Evolutionary conservation across 2,888 invertebrate species (phyloP).

Genomic region (Platerodrilus igneus): DNA sequence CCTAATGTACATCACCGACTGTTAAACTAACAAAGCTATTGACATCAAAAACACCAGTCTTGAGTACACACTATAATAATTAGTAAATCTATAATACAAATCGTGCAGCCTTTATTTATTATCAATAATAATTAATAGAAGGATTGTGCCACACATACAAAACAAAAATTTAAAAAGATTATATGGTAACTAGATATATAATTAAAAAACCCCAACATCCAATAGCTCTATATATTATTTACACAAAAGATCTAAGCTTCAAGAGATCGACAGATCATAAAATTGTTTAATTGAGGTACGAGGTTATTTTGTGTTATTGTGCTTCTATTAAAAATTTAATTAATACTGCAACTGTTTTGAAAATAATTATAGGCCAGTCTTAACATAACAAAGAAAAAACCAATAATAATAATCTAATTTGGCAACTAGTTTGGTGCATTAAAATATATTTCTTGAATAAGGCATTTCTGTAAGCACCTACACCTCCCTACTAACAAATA

Average conservation of each 20-base stretch:
- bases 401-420: slow-evolving; percentile 20
- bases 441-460: slow-evolving; percentile 12
- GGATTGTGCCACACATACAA: slow-evolving; percentile 32
- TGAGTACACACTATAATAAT: slow-evolving; percentile 44
- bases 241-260: slow-evolving; percentile 13
- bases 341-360: slow-evolving; percentile 24
- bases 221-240: slow-evolving; percentile 20
- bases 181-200: slow-evolving; percentile 45
- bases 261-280: slow-evolving; percentile 32
- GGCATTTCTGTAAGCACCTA: slow-evolving; percentile 16
- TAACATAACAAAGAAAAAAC: slow-evolving; percentile 16
- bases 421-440: slow-evolving; percentile 20
- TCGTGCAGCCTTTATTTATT: slow-evolving; percentile 48
- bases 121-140: slow-evolving; percentile 41
- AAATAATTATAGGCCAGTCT: slow-evolving; percentile 26
- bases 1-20: no score
- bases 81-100: slow-evolving; percentile 24
- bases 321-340: slow-evolving; percentile 19
- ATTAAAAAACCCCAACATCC: slow-evolving; percentile 39
- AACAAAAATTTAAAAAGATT: slow-evolving; percentile 18
- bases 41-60: slow-evolving; percentile 49
- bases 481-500: slow-evolving; percentile 4
- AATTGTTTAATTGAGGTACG: slow-evolving; percentile 28
- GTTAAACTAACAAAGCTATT: slow-evolving; percentile 45
- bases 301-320: slow-evolving; percentile 31